Base-by-base conservation (phyloP, 2,113 vertebrate genomes). In the Centrocercus urophasianus region DNA sequence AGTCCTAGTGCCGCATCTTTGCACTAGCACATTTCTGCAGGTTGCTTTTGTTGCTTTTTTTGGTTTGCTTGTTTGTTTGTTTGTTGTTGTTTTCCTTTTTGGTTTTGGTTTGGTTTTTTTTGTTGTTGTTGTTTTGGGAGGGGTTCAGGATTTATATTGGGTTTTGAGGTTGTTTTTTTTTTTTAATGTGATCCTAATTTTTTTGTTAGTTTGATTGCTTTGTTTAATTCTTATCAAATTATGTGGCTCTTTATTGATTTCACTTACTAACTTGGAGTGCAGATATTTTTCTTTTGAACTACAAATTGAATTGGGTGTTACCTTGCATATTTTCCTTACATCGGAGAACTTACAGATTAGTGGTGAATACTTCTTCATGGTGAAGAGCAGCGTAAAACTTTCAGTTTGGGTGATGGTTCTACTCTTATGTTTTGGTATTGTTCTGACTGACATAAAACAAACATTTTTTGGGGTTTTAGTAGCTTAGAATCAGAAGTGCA, bases 311-410 rank as follows among this genome's bases (percentile, higher is more conserved):
- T 30, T 63, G 11, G 4, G 32, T 67, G 18, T 74, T 91, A 73
- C 40, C 28, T 30, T 83, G 32, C 75, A 93, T 6, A 8, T 45
- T 65, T 70, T 52, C 48, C 56, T 67, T 67, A 38, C 8, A 7
- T 12, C 38, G 13, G 54, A 84, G 47, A 43, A 13, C 20, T 18
- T 43, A 65, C 19, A 52, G n/a, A 52, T 86, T 57, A 89, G 57
- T 0, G 0, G 4, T 65, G 7, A 83, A 21, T 86, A 54, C 8
- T 60, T 32, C 8, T 67, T 64, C 19, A 28, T 32, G 59, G 9
- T 45, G n/a, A 38, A 63, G 36, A 83, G 30, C 25, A 61, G 20
- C 32, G 36, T 69, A 56, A 65, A 86, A 73, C 6, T 54, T 71
- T 21, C 22, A 25, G 22, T 61, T 81, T 30, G 57, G 56, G 8